phyloP scores from a whole-genome alignment of 2,797 vertebrate species.

The Onychomys leucogaster region DNA sequence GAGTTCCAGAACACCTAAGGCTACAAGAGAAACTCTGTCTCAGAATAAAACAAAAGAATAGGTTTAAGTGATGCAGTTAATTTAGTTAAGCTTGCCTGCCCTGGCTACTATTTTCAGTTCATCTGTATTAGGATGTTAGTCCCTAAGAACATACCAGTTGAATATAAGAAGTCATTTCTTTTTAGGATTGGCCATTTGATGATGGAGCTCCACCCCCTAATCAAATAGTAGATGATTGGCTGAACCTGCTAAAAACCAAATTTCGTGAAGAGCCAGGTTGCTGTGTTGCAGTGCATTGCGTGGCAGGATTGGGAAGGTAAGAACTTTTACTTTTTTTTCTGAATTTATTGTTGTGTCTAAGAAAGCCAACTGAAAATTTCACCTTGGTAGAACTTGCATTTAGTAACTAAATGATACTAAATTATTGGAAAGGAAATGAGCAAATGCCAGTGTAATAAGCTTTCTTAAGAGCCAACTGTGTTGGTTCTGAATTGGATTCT shows the following conservation, averaged over 20 bases:
- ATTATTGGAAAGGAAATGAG: conserved; percentile 66
- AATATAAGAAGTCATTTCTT: conserved; percentile 47
- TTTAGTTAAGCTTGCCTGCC: neutral
- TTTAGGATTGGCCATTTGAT: conserved; percentile 98
- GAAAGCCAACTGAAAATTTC: conserved; percentile 46
- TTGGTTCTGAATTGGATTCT: conserved; percentile 60
- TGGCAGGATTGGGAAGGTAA: conserved; percentile 96
- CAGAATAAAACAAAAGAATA: neutral
- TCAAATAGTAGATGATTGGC: conserved; percentile 98
- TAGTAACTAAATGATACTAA: conserved; percentile 61
- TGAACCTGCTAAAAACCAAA: conserved; percentile 96
- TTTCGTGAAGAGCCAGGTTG: conserved; percentile 97
- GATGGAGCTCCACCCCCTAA: conserved; percentile 97
- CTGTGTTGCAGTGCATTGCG: conserved; percentile 98
- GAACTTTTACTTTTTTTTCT: conserved; percentile 1
- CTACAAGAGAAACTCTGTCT: neutral
- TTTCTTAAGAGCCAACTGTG: neutral
- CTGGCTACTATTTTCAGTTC: neutral
- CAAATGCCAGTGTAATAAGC: conserved; percentile 43
- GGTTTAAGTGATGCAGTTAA: neutral
- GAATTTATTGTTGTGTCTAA: conserved; percentile 28
- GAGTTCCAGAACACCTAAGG: neutral
- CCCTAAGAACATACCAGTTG: conserved; percentile 47
- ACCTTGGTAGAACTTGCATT: conserved; percentile 44
- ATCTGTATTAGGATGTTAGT: conserved; percentile 30